Evolutionary conservation across 2,113 vertebrate genomes (phyloP).

Genomic region (Erpornis zantholeuca): DNA sequence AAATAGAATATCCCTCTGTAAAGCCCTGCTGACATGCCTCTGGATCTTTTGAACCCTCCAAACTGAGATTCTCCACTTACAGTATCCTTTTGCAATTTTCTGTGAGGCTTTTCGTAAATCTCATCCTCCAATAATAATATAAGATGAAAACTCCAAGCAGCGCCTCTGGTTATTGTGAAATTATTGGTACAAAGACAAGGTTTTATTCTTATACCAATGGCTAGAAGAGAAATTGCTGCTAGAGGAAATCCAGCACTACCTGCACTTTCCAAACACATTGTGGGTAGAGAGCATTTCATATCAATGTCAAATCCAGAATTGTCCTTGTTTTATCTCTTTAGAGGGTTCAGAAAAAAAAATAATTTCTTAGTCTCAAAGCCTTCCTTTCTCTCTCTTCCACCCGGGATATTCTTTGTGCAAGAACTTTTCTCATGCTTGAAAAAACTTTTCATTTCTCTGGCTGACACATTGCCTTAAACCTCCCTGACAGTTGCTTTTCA

Average conservation of each 20-base stretch:
- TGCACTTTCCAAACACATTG: background rate
- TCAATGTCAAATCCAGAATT: background rate
- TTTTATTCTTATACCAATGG: background rate
- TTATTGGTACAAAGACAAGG: background rate
- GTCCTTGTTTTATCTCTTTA: background rate
- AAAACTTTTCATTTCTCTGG: background rate
- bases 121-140: background rate
- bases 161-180: background rate
- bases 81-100: background rate
- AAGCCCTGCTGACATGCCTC: background rate
- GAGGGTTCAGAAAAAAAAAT: background rate
- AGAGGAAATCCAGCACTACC: background rate
- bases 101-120: background rate
- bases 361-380: background rate
- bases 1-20: background rate
- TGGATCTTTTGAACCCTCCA: background rate
- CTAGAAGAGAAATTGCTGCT: background rate
- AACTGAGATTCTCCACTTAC: background rate
- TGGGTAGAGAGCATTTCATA: background rate
- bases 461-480: background rate
- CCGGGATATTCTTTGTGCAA: background rate
- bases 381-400: background rate
- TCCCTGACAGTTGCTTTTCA: background rate
- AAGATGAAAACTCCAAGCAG: background rate
- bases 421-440: background rate